These are phyloP conservation scores for Gymnocypris eckloni DNA, from an alignment of 2,797 vertebrate species.

Conservation along the genomic window DNA sequence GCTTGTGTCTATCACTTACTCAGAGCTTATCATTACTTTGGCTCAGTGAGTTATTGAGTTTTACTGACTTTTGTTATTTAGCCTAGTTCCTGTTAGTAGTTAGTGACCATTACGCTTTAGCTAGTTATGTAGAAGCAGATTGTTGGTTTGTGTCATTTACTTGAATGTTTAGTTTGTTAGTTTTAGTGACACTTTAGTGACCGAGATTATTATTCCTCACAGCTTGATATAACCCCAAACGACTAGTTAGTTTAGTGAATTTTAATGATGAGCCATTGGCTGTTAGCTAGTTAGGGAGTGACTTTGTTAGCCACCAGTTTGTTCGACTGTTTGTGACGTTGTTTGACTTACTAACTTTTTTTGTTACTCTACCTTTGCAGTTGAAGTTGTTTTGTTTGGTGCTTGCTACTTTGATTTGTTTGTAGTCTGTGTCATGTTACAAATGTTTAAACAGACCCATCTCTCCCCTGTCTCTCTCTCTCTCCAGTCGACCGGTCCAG, in stretches of 20 bases:
- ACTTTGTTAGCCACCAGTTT: neutral
- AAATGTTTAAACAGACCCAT: neutral
- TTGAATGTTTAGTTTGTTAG: neutral
- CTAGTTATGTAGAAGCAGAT: too few relatives aligned
- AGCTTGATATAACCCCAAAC: neutral
- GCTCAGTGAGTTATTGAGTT: neutral
- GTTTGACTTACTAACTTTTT: neutral
- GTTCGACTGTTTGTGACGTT: neutral
- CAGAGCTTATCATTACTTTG: neutral
- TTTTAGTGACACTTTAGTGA: neutral
- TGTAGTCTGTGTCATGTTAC: neutral
- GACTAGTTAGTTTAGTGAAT: neutral
- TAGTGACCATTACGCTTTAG: too few relatives aligned
- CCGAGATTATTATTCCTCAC: neutral
- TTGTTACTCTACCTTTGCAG: neutral
- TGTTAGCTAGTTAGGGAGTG: neutral
- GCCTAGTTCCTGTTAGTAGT: neutral
- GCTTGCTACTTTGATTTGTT: neutral
- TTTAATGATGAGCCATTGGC: neutral
- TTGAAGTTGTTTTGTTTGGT: neutral
- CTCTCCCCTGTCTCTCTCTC: neutral
- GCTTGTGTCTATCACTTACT: neutral
- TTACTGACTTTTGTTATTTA: neutral
- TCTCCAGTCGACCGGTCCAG: slow-evolving; percentile 63
- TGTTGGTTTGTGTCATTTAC: neutral